Percentiles rank a stretch among this genome's conserved stretches.
These are phyloP conservation scores for Microctonus aethiopoides DNA, from an alignment of 2,888 invertebrate species.

Conservation along the genomic window DNA sequence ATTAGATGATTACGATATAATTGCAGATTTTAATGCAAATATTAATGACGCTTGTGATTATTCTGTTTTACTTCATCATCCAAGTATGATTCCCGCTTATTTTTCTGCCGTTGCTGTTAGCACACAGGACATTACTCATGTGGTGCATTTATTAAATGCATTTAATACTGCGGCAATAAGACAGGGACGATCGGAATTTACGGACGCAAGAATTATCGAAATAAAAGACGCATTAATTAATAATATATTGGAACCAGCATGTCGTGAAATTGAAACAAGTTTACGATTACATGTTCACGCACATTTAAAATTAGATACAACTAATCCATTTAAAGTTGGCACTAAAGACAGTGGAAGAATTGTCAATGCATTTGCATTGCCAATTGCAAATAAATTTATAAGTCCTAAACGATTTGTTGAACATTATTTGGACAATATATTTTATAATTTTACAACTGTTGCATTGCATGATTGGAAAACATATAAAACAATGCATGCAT, in stretches of 20 bases:
- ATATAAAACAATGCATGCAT: slow-evolving; percentile 95
- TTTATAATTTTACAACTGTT: slow-evolving; percentile 97
- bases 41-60: slow-evolving; percentile 57
- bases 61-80: slow-evolving; percentile 60
- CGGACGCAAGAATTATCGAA: slow-evolving; percentile 44
- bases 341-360: slow-evolving; percentile 74
- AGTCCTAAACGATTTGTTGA: slow-evolving; percentile 74
- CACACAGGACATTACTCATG: slow-evolving; percentile 55
- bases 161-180: slow-evolving; percentile 54
- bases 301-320: slow-evolving; percentile 82
- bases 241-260: slow-evolving; percentile 77
- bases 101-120: slow-evolving; percentile 53
- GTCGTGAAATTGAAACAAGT: slow-evolving; percentile 91
- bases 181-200: slow-evolving; percentile 48
- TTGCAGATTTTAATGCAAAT: slow-evolving; percentile 55
- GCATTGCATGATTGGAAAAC: slow-evolving; percentile 98
- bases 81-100: slow-evolving; percentile 62
- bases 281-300: slow-evolving; percentile 92
- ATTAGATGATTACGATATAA: slow-evolving; percentile 60
- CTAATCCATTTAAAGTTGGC: slow-evolving; percentile 76
- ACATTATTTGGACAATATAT: slow-evolving; percentile 91
- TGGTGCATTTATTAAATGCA: slow-evolving; percentile 58
- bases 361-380: slow-evolving; percentile 50
- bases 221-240: slow-evolving; percentile 68
- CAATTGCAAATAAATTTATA: slow-evolving; percentile 49